phyloP scores from a whole-genome alignment of 2,888 invertebrate species.

The Sminthurinus aureus region DNA sequence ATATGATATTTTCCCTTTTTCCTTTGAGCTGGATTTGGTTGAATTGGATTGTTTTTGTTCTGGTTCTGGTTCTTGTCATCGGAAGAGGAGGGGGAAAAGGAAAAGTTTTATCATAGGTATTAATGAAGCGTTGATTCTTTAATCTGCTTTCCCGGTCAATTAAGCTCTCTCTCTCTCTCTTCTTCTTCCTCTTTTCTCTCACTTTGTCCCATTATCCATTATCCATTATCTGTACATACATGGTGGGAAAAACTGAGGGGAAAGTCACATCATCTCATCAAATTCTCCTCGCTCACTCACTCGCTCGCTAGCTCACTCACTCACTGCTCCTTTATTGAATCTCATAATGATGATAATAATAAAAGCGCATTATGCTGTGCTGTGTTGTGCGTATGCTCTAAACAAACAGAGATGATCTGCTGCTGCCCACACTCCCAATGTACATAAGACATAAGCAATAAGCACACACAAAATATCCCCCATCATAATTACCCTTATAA shows the following conservation, averaged over 20 bases:
- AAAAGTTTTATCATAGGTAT: conserved; percentile 49
- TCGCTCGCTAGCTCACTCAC: no score
- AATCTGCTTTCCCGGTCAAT: conserved; percentile 60
- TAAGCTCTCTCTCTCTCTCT: conserved; percentile 49
- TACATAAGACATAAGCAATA: not conserved
- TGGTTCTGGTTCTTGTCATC: not conserved
- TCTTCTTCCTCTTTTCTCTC: conserved; percentile 3
- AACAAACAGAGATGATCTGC: not conserved
- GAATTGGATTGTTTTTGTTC: no score
- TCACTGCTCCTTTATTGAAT: not conserved
- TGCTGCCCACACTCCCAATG: not conserved
- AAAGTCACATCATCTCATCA: not conserved
- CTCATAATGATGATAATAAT: not conserved
- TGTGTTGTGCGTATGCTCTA: not conserved
- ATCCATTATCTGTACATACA: not conserved
- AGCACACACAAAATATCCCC: not conserved
- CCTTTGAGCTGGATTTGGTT: no score
- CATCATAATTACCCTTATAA: no score
- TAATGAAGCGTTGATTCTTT: conserved; percentile 60
- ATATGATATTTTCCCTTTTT: no score
- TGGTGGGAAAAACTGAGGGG: conserved; percentile 16
- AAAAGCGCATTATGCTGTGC: not conserved
- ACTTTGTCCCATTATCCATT: no score
- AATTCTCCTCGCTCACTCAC: not conserved
- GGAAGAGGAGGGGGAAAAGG: not conserved